These are phyloP conservation scores for Dermatemys mawii DNA, from an alignment of 2,113 vertebrate genomes.

Conservation along the genomic window DNA sequence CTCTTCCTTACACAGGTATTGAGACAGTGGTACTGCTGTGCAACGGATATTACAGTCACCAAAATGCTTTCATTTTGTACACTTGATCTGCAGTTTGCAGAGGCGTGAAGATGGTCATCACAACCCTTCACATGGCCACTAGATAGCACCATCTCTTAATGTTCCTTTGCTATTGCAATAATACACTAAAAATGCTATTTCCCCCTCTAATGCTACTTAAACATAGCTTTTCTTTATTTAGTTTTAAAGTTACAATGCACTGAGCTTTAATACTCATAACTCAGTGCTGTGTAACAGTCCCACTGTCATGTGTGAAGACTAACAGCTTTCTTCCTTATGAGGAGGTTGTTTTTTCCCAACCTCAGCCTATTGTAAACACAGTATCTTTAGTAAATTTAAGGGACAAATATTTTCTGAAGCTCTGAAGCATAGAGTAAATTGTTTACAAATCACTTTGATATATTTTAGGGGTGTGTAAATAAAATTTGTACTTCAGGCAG, in stretches of 20 bases:
- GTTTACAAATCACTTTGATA: slow-evolving; percentile 35
- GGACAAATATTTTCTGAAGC: slow-evolving; percentile 62
- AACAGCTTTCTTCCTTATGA: neutral
- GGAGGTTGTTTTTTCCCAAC: neutral
- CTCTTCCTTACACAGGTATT: neutral
- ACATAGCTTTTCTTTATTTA: neutral
- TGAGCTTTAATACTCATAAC: neutral
- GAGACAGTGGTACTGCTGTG: neutral
- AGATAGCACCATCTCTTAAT: slow-evolving; percentile 37
- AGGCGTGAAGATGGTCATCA: neutral
- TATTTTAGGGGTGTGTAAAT: neutral
- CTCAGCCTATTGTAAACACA: slow-evolving; percentile 38
- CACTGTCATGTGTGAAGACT: neutral
- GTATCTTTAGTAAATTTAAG: neutral
- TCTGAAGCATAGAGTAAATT: slow-evolving; percentile 49
- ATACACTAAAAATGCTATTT: rapidly evolving
- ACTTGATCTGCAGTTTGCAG: neutral
- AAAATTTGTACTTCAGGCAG: neutral
- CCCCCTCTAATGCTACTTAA: neutral
- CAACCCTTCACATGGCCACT: neutral
- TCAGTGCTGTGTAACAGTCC: neutral
- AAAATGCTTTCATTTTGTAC: neutral
- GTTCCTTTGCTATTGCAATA: neutral
- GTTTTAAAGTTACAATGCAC: neutral
- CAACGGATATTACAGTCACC: rapidly evolving